Conservation (phyloP, 2,797 vertebrate species). For the Malurus splendens region DNA sequence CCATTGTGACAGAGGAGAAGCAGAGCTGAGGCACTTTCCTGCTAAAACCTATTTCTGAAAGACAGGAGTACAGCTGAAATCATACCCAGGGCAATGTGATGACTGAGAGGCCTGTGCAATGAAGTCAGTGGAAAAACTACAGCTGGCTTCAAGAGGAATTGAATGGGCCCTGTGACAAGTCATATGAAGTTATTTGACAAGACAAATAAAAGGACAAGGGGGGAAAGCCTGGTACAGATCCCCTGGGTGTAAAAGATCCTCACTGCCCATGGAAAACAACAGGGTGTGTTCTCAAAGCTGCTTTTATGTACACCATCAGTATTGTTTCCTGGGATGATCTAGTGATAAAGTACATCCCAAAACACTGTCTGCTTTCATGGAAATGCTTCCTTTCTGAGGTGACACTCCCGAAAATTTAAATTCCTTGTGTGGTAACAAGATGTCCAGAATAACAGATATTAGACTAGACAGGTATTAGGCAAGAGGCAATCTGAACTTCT, state of each 20-base stretch:
- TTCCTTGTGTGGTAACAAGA: background rate
- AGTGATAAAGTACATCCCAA: background rate
- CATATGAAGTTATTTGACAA: background rate
- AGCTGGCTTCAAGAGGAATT: background rate
- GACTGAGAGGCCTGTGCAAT: background rate
- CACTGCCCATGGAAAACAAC: background rate
- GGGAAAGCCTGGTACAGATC: background rate
- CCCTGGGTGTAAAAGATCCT: background rate
- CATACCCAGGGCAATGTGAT: background rate
- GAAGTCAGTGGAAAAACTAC: constrained; percentile 26
- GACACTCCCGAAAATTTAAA: background rate
- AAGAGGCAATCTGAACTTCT: background rate
- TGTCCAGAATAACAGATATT: background rate
- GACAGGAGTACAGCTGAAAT: background rate
- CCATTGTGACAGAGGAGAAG: background rate
- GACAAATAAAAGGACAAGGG: background rate
- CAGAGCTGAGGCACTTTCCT: background rate
- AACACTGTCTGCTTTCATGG: background rate
- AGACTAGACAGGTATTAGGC: background rate
- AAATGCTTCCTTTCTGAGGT: background rate
- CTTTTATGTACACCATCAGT: background rate
- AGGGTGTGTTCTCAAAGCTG: background rate
- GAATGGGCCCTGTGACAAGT: background rate
- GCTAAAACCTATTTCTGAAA: background rate
- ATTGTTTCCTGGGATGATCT: background rate